Conservation (phyloP, 1,140 invertebrate genomes). For the Nylanderia fulva region DNA sequence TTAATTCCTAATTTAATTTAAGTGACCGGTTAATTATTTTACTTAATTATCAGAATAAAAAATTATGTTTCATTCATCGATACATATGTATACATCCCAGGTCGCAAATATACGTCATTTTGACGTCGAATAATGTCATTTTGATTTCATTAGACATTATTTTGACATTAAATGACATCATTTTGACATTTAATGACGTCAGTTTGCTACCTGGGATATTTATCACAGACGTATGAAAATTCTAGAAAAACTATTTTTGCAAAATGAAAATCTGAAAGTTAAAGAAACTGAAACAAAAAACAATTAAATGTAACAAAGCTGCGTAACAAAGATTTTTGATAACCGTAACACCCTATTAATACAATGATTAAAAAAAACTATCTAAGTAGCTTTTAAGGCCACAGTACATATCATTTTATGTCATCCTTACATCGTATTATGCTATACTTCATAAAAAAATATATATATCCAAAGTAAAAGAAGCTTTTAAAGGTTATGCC, state of each 20-base stretch:
- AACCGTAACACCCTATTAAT: too few species aligned
- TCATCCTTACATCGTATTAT: not conserved
- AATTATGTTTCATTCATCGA: not conserved
- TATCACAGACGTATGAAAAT: not conserved
- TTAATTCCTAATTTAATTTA: too few species aligned
- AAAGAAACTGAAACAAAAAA: too few species aligned
- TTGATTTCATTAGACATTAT: too few species aligned
- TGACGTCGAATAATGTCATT: too few species aligned
- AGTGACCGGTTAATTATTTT: not conserved
- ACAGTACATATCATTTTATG: not conserved
- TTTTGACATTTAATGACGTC: too few species aligned
- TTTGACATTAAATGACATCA: too few species aligned
- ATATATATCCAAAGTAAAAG: not conserved
- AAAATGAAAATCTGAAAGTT: not conserved
- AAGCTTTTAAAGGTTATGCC: slow-evolving; percentile 72
- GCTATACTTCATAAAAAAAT: not conserved
- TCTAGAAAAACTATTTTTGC: not conserved
- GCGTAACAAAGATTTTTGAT: not conserved
- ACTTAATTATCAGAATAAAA: not conserved
- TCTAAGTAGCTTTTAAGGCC: not conserved
- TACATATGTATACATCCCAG: too few species aligned
- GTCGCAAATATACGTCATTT: too few species aligned
- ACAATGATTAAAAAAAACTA: too few species aligned
- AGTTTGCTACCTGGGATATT: too few species aligned
- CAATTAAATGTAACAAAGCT: too few species aligned